Base-by-base conservation (phyloP, 2,888 invertebrate species). In the Tholera decimalis region DNA sequence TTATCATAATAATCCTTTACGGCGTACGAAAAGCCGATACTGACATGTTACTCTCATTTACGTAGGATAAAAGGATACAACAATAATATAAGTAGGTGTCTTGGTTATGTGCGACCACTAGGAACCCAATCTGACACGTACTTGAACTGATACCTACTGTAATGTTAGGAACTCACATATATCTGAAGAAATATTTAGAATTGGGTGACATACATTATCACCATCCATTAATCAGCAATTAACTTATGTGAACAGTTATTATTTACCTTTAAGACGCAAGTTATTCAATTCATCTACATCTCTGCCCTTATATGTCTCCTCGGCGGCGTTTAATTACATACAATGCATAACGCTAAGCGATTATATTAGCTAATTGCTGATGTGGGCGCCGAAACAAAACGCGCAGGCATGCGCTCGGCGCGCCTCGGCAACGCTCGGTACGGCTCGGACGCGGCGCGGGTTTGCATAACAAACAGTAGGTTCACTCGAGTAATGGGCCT, bases 401-500 rank as follows among this genome's bases (percentile, higher is more conserved):
- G 64, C 59, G 46, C 59, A 57, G 51, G 37, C 47, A 77, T 71
- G 70, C 68, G 60, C 26, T 46, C 46, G 26, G 26, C 46, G 37
- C 37, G n/a, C 39, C 35, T 35, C 15, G 13, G 6, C 9, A 26
- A 8, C 8, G n/a, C 9, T 24, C 44, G 26, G 44, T n/a, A 9
- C 9, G n/a, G n/a, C 26, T n/a, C 46, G 26, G 18, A 2, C 46
- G 46, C 28, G 57, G 60, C 62, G 39, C 54, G 28, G 41, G 47
- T 82, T 83, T 78, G 77, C 81, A 83, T 78, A 73, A n/a, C n/a
- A n/a, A 79, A 77, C 62, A 57, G 33, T 56, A 53, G 73, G 69
- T 77, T 78, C 64, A 72, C 67, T 57, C 51, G 44, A 51, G 63
- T 62, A 75, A 75, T 75, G 62, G 56, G 41, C 20, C 20, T 26